Base-by-base conservation (phyloP, 2,113 vertebrate species). In the Heteronetta atricapilla region DNA sequence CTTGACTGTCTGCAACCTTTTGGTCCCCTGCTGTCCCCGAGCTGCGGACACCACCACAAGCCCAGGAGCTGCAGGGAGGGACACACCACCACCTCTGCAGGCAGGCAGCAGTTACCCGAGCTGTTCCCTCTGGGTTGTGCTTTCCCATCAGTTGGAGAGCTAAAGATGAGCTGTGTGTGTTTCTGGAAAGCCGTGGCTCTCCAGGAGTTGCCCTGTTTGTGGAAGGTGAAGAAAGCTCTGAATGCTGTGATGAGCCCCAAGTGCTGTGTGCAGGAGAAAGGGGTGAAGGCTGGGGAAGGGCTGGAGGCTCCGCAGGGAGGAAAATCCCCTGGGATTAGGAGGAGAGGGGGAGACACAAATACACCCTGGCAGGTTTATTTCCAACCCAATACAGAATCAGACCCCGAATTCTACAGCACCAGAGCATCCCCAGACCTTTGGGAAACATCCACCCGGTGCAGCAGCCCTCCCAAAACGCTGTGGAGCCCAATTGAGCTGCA, bases 401-500 rank as follows among this genome's bases (percentile, higher is more conserved):
- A 73, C 26, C 48, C 14, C 10, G 13, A 50, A 55, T 38, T 40
- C 38, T 29, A 3, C 15, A 34, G 40, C 21, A 55, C 17, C 5
- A 6, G 15, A 75, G 15, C 23, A 28, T 21, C 15, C 8, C 8
- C 34, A 25, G 58, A 33, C 36, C 40, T 64, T 31, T 14, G 33
- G 66, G 31, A 22, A 33, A 20, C 0, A 1, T 8, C 6, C 38
- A 38, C 14, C n/a, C 34, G 19, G 12, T 16, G 55, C 50, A 74
- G 23, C 50, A 44, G 0, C 18, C 7, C 29, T 28, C 17, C 20
- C 23, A 6, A 20, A 46, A 23, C 8, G 18, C 13, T 2, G 0
- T 5, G 14, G 14, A 58, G 31, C 52, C 56, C 36, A 11, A 11
- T 9, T 0, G 1, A 56, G 55, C 56, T 29, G 20, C 20, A 16